phyloP scores from a whole-genome alignment of 2,888 invertebrate genomes.

The Loripinus fragilis region DNA sequence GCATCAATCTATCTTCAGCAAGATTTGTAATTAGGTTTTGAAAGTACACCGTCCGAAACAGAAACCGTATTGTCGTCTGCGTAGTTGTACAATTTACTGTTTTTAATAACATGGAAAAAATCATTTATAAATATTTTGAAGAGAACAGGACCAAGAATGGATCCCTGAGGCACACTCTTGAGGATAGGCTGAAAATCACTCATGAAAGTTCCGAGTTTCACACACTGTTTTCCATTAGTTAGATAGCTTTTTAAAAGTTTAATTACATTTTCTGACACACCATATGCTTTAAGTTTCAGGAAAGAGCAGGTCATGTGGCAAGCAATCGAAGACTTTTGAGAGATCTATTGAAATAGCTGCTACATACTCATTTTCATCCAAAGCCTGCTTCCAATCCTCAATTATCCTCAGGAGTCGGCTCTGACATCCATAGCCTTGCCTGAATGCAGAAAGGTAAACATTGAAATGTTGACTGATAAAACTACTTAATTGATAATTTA shows the following conservation, averaged over 20 bases:
- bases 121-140: neutral
- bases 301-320: neutral
- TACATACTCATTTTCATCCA: too few species aligned
- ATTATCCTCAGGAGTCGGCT: neutral
- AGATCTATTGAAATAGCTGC: too few species aligned
- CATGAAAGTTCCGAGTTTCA: neutral
- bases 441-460: neutral
- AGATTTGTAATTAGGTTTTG: neutral
- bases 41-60: neutral
- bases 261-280: too few species aligned
- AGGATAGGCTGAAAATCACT: conserved; percentile 2
- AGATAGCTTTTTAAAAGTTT: too few species aligned
- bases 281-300: too few species aligned
- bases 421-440: conserved; percentile 6
- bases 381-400: too few species aligned
- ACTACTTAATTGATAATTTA: neutral
- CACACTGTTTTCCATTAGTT: too few species aligned
- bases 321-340: too few species aligned
- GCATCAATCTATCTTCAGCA: neutral
- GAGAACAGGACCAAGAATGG: too few species aligned
- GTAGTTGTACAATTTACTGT: too few species aligned
- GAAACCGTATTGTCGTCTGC: conserved; percentile 15
- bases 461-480: conserved; percentile 8
- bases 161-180: conserved; percentile 8
- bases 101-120: conserved; percentile 5